Evolutionary conservation across 2,113 vertebrate genomes (phyloP).

Genomic region (Tupaia tana): DNA sequence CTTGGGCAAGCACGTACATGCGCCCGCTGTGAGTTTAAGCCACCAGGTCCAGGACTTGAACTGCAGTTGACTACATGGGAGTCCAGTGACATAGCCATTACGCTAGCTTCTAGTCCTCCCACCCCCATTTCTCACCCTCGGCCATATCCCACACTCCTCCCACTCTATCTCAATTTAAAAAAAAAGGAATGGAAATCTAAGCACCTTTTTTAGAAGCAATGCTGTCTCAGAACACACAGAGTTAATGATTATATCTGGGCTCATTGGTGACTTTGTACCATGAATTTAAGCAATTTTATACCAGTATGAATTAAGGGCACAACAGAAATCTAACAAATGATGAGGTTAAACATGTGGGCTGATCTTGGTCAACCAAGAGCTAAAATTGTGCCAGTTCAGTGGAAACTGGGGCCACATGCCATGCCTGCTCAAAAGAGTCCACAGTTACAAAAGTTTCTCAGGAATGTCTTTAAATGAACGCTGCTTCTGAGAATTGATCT

Average conservation of each 20-base stretch:
- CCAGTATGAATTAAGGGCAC: neutral
- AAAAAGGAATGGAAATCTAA: too few species aligned
- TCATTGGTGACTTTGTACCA: constrained; percentile 33
- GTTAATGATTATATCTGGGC: neutral
- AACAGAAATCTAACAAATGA: constrained; percentile 24
- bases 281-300: neutral
- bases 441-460: constrained; percentile 6
- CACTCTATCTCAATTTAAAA: too few species aligned
- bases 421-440: constrained; percentile 18
- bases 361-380: constrained; percentile 18
- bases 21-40: too few species aligned
- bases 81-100: too few species aligned
- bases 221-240: neutral
- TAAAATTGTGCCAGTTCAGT: neutral
- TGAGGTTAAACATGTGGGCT: neutral
- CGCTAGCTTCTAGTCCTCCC: too few species aligned
- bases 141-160: too few species aligned
- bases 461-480: constrained; percentile 41
- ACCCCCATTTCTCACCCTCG: too few species aligned
- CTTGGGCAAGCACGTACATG: too few species aligned
- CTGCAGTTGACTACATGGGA: too few species aligned
- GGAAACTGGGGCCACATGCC: neutral
- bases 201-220: neutral
- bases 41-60: too few species aligned
- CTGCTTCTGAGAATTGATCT: constrained; percentile 32